These are phyloP conservation scores for Psilopsiagon aymara DNA, from an alignment of 2,113 vertebrate species.

Conservation along the genomic window DNA sequence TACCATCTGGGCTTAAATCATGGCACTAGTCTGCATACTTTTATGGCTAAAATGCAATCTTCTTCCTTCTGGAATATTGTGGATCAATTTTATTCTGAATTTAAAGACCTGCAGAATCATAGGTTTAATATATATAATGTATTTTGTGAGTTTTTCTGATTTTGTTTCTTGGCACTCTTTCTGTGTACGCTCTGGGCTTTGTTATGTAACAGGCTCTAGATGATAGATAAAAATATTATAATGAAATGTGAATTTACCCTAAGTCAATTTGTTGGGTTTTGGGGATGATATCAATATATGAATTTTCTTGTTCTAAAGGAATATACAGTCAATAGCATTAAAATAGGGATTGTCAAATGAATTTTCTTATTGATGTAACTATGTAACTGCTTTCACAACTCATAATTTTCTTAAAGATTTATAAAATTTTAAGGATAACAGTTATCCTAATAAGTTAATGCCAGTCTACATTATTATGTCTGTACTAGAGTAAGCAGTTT, in stretches of 20 bases:
- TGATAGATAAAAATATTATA: slow-evolving; percentile 38
- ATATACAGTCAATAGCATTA: slow-evolving; percentile 23
- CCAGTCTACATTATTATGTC: not conserved
- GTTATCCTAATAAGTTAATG: not conserved
- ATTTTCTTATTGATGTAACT: not conserved
- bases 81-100: slow-evolving; percentile 6
- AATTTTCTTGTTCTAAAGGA: slow-evolving; percentile 30
- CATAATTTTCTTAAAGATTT: not conserved
- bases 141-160: slow-evolving; percentile 25
- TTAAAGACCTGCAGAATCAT: slow-evolving; percentile 56
- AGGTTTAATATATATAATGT: slow-evolving; percentile 27
- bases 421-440: not conserved
- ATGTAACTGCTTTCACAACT: not conserved
- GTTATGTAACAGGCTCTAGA: not conserved
- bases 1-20: not conserved
- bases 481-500: not conserved
- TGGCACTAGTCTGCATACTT: not conserved
- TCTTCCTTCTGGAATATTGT: not conserved
- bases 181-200: not conserved
- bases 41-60: not conserved
- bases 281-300: slow-evolving; percentile 21
- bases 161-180: slow-evolving; percentile 39
- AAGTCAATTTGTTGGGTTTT: slow-evolving; percentile 43
- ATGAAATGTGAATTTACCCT: slow-evolving; percentile 52
- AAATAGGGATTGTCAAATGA: not conserved